Evolutionary conservation across 2,888 invertebrate genomes (phyloP).

Genomic region (Drosophila barbarae): DNA sequence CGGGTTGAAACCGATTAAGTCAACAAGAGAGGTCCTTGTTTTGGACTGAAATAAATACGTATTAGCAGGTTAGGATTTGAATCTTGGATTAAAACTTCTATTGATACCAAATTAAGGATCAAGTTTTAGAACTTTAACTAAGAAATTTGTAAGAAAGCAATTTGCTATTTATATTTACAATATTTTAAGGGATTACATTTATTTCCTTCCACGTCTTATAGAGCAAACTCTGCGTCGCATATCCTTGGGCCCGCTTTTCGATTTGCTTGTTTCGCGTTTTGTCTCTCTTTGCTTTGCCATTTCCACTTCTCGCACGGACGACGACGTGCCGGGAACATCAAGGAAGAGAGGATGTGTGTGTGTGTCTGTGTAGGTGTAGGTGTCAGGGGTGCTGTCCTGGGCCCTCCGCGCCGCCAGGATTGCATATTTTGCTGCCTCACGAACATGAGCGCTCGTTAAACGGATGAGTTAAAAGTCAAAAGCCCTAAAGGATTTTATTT

Average conservation of each 20-base stretch:
- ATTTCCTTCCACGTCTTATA: not conserved
- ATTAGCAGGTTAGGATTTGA: not conserved
- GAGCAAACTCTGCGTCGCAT: slow-evolving; percentile 29
- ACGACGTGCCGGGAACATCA: slow-evolving; percentile 9
- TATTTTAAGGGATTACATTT: not conserved
- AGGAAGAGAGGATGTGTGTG: slow-evolving; percentile 27
- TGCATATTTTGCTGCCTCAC: slow-evolving; percentile 52
- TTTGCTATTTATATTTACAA: not conserved
- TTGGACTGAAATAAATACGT: not conserved
- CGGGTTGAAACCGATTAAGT: not conserved
- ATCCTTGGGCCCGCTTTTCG: not conserved
- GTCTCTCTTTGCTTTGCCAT: slow-evolving; percentile 46
- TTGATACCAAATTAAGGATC: not conserved
- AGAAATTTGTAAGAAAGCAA: not conserved
- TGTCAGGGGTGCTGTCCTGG: slow-evolving; percentile 70
- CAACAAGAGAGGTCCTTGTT: not conserved
- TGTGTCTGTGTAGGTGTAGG: slow-evolving; percentile 48
- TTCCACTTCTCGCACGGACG: slow-evolving; percentile 41
- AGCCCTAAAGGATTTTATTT: slow-evolving; percentile 78
- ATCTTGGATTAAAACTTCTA: not conserved
- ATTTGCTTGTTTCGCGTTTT: slow-evolving; percentile 47
- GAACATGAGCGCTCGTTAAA: slow-evolving; percentile 73
- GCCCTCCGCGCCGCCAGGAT: not conserved
- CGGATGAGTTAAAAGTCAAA: slow-evolving; percentile 77
- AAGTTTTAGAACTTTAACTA: no score